A percentile compares a stretch with the other conserved stretches of the same genome.
These are phyloP conservation scores for Leptatherina wallacei DNA, from an alignment of 2,797 vertebrate species.

Conservation along the genomic window DNA sequence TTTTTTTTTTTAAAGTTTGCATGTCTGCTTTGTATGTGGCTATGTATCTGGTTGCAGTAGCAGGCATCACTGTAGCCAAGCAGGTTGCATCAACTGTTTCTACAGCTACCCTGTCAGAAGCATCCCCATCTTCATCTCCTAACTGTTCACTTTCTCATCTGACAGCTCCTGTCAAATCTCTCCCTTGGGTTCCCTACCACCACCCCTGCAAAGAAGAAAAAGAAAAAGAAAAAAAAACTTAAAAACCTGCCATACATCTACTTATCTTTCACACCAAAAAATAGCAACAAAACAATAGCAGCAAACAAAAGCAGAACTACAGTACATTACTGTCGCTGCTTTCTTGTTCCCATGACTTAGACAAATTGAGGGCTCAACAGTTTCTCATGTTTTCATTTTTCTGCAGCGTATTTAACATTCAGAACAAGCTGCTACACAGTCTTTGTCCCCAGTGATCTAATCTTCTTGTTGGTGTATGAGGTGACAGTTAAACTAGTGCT, in stretches of 20 bases:
- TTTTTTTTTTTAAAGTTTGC: not conserved
- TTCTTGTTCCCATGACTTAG: conserved; percentile 17
- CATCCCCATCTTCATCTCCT: conserved; percentile 66
- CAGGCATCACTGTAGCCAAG: conserved; percentile 35
- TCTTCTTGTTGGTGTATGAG: conserved; percentile 13
- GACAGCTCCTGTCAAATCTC: conserved; percentile 68
- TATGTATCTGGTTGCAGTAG: conserved; percentile 11
- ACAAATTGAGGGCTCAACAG: conserved; percentile 19
- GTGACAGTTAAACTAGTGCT: conserved; percentile 26
- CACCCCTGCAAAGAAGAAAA: not conserved
- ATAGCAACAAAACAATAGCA: conserved; percentile 32
- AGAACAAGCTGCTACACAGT: conserved; percentile 3
- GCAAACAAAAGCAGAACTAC: conserved; percentile 9
- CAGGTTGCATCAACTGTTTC: conserved; percentile 52
- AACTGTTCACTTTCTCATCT: conserved; percentile 67
- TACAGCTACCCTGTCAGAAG: conserved; percentile 69
- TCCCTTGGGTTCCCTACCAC: conserved; percentile 24
- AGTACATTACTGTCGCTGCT: not conserved
- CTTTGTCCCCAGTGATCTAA: conserved; percentile 1
- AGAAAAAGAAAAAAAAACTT: not conserved
- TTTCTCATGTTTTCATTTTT: conserved; percentile 9
- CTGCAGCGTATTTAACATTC: conserved; percentile 8
- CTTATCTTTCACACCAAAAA: conserved; percentile 20
- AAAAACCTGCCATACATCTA: conserved; percentile 1
- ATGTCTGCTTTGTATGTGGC: not conserved